Evolutionary conservation across 2,888 invertebrate genomes (phyloP).

Genomic region (Epinotia brunnichana): DNA sequence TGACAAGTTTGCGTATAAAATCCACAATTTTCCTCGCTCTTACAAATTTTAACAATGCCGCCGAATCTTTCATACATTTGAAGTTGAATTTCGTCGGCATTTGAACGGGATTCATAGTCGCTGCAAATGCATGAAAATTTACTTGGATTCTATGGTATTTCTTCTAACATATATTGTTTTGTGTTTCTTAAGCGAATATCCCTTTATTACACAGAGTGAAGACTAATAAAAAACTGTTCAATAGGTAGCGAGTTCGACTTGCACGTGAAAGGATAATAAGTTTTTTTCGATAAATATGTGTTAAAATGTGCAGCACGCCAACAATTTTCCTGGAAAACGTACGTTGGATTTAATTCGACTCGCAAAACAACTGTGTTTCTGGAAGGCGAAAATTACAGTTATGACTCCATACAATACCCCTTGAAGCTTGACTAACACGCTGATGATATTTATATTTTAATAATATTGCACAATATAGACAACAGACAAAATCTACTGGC

Average conservation of each 20-base stretch:
- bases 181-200: neutral
- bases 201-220: neutral
- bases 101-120: constrained; percentile 28
- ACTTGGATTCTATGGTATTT: constrained; percentile 25
- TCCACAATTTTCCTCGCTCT: constrained; percentile 52
- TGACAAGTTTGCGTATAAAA: constrained; percentile 7
- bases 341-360: too few species aligned
- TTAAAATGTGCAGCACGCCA: too few species aligned
- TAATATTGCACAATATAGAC: too few species aligned
- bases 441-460: too few species aligned
- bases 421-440: too few species aligned
- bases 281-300: too few species aligned
- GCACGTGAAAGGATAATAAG: too few species aligned
- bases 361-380: too few species aligned
- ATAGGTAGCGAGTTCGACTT: neutral
- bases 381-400: too few species aligned
- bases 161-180: constrained; percentile 12
- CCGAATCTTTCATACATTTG: constrained; percentile 55
- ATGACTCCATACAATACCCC: too few species aligned
- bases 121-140: constrained; percentile 33
- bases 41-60: constrained; percentile 68
- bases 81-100: constrained; percentile 47
- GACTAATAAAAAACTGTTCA: neutral
- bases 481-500: too few species aligned
- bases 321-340: too few species aligned